Base-by-base conservation (phyloP, 2,797 vertebrate genomes). In the Hypotaenidia philippensis region DNA sequence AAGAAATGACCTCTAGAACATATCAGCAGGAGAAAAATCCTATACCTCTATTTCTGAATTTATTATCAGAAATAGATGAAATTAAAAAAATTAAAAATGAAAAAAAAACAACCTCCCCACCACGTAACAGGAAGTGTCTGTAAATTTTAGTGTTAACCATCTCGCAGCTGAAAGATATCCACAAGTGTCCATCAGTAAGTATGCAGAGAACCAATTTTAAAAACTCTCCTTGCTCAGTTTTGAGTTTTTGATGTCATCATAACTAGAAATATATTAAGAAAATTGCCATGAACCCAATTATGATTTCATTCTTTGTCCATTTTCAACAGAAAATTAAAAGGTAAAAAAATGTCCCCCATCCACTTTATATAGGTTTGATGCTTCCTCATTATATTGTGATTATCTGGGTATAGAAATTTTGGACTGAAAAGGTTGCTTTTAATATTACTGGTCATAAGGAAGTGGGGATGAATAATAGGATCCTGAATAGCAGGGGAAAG, bases 311-410 rank as follows among this genome's bases (percentile, higher is more conserved):
- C 36, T 40, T 31, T 5, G 17, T 21, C 23, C 53, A 31, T 44
- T 88, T 90, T 36, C 36, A 83, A 87, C n/a, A 64, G 15, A 23
- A 93, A 93, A 71, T 50, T 83, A 44, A 87, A 92, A 85, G 27
- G 11, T 29, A 53, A 59, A 63, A 57, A 90, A 66, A 23, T 60
- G 87, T 41, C 31, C 27, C 61, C 65, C 3, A 5, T 16, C 6
- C 10, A 11, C 26, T 93, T 89, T 56, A 87, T 34, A 57, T 29
- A 71, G 36, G 22, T 17, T 77, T 80, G 29, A 71, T 65, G 53
- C 41, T 83, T 87, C 55, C 38, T 85, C 38, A 60, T 88, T 88
- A 56, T 59, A 45, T 47, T 92, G 23, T 49, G 32, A 83, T 87
- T 95, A 87, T 38, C 32, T 41, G 5, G 10, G 18, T 49, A 60